Conservation (phyloP, 2,797 vertebrate genomes). For the Discoglossus pictus region DNA sequence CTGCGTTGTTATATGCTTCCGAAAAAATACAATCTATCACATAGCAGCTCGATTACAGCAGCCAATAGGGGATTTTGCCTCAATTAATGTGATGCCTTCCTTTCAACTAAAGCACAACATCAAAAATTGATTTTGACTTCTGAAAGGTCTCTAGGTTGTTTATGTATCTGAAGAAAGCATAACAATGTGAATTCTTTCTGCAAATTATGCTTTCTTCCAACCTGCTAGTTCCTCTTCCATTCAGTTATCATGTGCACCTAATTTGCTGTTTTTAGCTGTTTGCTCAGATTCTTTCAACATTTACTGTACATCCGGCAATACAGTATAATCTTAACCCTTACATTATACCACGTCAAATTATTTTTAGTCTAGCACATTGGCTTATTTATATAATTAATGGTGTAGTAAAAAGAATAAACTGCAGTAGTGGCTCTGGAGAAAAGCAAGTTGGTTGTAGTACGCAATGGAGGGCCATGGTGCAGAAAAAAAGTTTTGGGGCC, state of each 20-base stretch:
- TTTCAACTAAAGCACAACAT: conserved; percentile 32
- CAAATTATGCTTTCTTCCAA: background rate
- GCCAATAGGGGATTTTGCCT: conserved; percentile 27
- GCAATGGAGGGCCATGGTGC: no score
- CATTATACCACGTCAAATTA: no score
- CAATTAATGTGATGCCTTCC: conserved; percentile 34
- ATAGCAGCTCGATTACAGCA: conserved; percentile 15
- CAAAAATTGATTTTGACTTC: conserved; percentile 32
- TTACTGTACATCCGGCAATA: no score
- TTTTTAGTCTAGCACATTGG: no score
- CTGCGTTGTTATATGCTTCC: conserved; percentile 14
- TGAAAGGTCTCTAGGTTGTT: conserved; percentile 22
- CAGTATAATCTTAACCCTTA: no score
- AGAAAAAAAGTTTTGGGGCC: no score
- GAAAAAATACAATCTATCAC: conserved; percentile 35
- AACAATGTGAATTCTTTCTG: background rate
- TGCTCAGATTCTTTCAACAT: no score
- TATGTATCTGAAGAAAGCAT: conserved; percentile 10
- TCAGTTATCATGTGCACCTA: background rate
- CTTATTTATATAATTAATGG: no score
- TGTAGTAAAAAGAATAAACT: no score
- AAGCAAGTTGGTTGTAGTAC: no score
- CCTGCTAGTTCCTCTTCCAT: background rate
- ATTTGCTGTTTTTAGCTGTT: background rate
- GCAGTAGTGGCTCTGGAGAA: no score